Percentiles rank a stretch among this genome's conserved stretches.
Evolutionary conservation across 2,797 vertebrate genomes (phyloP).

Genomic region (Eulemur mongoz): DNA sequence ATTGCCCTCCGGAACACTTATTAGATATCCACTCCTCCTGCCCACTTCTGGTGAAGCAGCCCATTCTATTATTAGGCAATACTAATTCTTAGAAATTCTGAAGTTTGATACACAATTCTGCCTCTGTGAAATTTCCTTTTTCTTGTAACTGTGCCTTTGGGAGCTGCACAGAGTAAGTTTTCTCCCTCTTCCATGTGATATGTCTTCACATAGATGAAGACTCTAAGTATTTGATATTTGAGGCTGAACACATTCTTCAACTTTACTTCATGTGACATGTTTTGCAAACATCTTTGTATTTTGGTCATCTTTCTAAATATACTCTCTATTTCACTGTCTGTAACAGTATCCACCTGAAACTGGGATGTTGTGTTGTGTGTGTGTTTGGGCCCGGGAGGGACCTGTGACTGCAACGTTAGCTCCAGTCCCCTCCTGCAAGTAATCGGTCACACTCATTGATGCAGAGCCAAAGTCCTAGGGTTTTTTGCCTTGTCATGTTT

Average conservation of each 20-base stretch:
- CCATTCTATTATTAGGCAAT: accelerated
- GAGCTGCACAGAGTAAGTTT: too few species aligned
- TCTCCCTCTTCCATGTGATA: background rate
- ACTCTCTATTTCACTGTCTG: background rate
- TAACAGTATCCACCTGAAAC: background rate
- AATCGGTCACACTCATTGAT: background rate
- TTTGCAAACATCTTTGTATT: background rate
- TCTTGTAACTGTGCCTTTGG: background rate
- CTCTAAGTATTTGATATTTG: background rate
- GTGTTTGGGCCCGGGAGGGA: background rate
- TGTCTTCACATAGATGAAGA: background rate
- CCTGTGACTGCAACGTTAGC: background rate
- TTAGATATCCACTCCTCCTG: background rate
- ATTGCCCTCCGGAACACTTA: too few species aligned
- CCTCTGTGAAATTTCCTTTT: background rate
- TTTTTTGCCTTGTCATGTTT: background rate
- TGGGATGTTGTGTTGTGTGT: too few species aligned
- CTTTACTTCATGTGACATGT: accelerated
- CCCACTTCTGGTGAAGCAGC: background rate
- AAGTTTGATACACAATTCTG: background rate
- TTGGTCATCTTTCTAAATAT: background rate
- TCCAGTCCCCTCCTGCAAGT: background rate
- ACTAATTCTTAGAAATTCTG: too few species aligned
- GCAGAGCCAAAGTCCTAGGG: background rate
- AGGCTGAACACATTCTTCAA: background rate